These are phyloP conservation scores for Phalacrocorax pelagicus DNA, from an alignment of 2,113 vertebrate genomes.

Conservation along the genomic window DNA sequence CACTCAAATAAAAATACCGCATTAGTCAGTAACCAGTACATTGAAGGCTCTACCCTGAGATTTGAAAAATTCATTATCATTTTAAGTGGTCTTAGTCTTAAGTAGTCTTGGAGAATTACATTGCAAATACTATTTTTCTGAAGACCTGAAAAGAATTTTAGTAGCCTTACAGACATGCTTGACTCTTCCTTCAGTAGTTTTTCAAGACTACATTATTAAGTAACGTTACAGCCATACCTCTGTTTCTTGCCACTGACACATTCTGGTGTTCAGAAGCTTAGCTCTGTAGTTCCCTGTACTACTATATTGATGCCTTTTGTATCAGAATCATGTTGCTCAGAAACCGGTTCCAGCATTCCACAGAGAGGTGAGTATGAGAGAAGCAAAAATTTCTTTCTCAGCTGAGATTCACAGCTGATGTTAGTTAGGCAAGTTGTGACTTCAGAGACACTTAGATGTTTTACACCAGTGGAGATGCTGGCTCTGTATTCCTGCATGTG, in stretches of 20 bases:
- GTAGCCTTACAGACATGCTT: not conserved
- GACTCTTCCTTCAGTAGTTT: not conserved
- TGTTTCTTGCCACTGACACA: not conserved
- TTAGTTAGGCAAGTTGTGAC: slow-evolving; percentile 40
- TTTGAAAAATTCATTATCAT: not conserved
- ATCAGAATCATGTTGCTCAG: not conserved
- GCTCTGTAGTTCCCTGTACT: not conserved
- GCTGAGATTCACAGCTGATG: slow-evolving; percentile 52
- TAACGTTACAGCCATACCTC: not conserved
- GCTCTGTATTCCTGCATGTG: slow-evolving; percentile 62
- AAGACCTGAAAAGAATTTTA: not conserved
- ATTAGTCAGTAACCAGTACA: not conserved
- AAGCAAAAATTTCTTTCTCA: not conserved
- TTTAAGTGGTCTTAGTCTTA: not conserved
- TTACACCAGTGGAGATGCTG: slow-evolving; percentile 25
- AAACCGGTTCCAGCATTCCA: not conserved
- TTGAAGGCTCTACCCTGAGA: not conserved
- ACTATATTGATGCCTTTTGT: slow-evolving; percentile 5
- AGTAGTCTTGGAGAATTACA: not conserved
- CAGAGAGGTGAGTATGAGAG: slow-evolving; percentile 6
- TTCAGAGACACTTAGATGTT: slow-evolving; percentile 33
- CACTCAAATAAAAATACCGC: not conserved
- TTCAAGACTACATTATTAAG: not conserved
- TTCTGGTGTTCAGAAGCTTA: not conserved
- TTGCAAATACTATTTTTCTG: not conserved